Percentiles rank a stretch among this genome's conserved stretches.
These are phyloP conservation scores for Bicyclus anynana DNA, from an alignment of 1,140 invertebrate species.

Conservation along the genomic window DNA sequence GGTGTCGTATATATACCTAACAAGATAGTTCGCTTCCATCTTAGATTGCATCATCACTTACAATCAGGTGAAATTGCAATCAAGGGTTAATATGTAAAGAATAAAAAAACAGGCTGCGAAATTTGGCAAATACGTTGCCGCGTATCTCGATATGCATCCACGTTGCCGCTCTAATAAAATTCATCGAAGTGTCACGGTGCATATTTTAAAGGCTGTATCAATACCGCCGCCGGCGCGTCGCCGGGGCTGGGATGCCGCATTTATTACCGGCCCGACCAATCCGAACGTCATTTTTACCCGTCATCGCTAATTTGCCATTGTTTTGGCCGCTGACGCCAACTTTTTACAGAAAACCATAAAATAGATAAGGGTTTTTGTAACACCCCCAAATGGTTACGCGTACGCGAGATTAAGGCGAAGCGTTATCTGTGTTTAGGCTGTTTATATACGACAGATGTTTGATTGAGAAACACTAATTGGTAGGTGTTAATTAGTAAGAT, in stretches of 20 bases:
- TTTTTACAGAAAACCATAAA: constrained; percentile 73
- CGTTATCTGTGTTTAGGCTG: no score
- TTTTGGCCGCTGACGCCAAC: constrained; percentile 69
- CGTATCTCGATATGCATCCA: constrained; percentile 2
- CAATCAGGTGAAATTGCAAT: no score
- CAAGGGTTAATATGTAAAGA: no score
- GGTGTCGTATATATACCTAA: no score
- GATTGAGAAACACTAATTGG: no score
- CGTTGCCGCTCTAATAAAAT: constrained; percentile 5
- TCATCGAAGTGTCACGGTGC: constrained; percentile 24
- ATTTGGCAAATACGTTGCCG: no score
- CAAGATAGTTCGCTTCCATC: no score
- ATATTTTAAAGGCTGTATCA: constrained; percentile 48
- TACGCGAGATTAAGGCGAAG: constrained; percentile 35
- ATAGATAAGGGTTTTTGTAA: constrained; percentile 61
- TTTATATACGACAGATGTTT: no score
- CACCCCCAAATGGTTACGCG: constrained; percentile 56
- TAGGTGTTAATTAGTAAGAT: no score
- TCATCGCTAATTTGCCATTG: constrained; percentile 76
- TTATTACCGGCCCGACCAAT: constrained; percentile 54
- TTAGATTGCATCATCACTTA: no score
- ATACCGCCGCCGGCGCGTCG: constrained; percentile 47
- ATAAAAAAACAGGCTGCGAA: no score
- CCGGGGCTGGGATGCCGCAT: constrained; percentile 38
- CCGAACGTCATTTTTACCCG: constrained; percentile 71